These are phyloP conservation scores for Bombyx huttoni DNA, from an alignment of 2,888 invertebrate genomes.

Conservation along the genomic window DNA sequence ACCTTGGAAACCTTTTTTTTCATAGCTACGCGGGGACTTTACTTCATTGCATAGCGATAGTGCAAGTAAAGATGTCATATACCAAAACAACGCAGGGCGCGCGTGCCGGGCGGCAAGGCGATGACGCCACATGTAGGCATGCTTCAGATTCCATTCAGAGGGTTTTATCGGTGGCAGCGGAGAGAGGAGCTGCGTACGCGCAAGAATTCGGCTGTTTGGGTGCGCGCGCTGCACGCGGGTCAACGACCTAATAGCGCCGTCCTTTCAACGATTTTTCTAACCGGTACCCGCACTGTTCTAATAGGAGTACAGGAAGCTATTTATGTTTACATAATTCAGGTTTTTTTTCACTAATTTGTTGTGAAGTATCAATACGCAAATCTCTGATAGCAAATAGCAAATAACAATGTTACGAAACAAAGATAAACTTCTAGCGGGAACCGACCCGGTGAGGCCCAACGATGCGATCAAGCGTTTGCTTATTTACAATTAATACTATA, in stretches of 20 bases:
- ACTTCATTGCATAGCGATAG: neutral
- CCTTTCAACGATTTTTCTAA: conserved; percentile 34
- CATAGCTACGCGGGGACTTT: too few relatives aligned
- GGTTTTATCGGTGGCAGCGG: conserved; percentile 28
- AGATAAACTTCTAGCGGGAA: too few relatives aligned
- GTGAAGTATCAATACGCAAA: too few relatives aligned
- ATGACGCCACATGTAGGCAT: conserved; percentile 29
- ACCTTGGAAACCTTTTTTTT: too few relatives aligned
- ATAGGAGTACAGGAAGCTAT: neutral
- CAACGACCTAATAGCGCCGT: conserved; percentile 39
- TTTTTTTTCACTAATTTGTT: too few relatives aligned
- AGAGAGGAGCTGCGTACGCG: conserved; percentile 49
- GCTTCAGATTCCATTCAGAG: conserved; percentile 43
- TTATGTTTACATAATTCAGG: too few relatives aligned
- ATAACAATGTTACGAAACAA: too few relatives aligned
- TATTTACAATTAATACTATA: too few relatives aligned
- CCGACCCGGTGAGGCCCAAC: too few relatives aligned
- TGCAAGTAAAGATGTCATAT: conserved; percentile 10
- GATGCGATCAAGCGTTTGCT: too few relatives aligned
- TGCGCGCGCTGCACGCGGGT: conserved; percentile 27
- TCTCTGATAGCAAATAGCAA: too few relatives aligned
- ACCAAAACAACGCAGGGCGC: conserved; percentile 20
- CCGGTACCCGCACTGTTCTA: neutral
- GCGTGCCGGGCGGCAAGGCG: conserved; percentile 17
- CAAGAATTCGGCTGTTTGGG: conserved; percentile 56